Evolutionary conservation across 1,140 invertebrate genomes (phyloP), one percentile per base, ranked within the genome.

Genomic region (Drosophila lowei): DNA sequence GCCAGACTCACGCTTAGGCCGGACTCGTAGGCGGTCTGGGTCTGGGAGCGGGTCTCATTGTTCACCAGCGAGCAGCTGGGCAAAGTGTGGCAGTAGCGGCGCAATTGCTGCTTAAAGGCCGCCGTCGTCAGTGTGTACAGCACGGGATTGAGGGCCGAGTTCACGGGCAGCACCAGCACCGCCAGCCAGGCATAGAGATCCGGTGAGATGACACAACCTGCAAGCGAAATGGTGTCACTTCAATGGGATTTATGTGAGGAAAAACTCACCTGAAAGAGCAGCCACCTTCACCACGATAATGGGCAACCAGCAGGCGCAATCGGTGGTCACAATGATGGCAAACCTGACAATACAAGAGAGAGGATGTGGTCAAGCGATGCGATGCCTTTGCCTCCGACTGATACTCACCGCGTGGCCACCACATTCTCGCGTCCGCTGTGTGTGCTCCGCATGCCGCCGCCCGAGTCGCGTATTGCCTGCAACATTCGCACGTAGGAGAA

Each of bases 81-180:
- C 54, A 90, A 30, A 1, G 85, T 76, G 60, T 90, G 85, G 46
- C 85, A 90, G 28, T 90, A 90, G 9, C 89, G 89, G 6, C 81
- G 67, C 66, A 93, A 84, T 76, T 93, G 93, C 79, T 93, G 93
- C 75, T 93, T 93, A 28, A 93, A 93, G 0, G 92, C 79, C 11
- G 92, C 93, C 9, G 94, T 94, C 1, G 94, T 94, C 38, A 95
- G 90, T 0, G 95, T 95, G 84, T 95, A 95, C 6, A 95, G 91
- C 13, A 95, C 91, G 0, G 95, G 95, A 91, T 95, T 95, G 6
- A 95, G 85, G 5, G 95, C 95, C 0, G 94, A 94, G 90, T 95
- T 95, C 7, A 95, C 93, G 0, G 95, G 95, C 30, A 95, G 80
- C 16, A 95, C 93, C 67, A 95, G 94, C 6, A 95, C 94, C 0